Base-by-base conservation (phyloP, 2,888 invertebrate species). In the Acanthosepion lycidas region DNA sequence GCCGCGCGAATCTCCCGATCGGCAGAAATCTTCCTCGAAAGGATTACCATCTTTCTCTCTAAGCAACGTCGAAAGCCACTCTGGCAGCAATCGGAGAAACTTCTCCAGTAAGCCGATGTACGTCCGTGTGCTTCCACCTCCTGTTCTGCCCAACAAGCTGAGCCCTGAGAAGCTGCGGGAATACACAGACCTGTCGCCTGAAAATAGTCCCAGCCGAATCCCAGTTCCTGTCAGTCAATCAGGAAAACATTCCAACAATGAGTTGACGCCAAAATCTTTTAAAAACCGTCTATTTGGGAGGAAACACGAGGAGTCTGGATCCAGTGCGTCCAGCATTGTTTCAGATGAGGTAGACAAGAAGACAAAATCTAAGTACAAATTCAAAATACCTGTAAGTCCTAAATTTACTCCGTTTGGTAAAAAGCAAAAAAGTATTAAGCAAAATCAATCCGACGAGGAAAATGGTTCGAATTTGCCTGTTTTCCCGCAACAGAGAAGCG, bases 351-450 rank as follows among this genome's bases (percentile, higher is more conserved):
- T 53, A 3, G 51, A 93, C 26, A 93, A 93, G 26, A 93, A 26
- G 15, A 28, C 53, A 5, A 93, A 93, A 28, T 51, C 51, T 5
- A 93, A 93, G n/a, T 93, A 93, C 28, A 49, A 49, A 28, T 28
- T 93, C 4, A 93, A 51, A 51, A 53, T 53, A 18, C 93, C 53
- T 5, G 53, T 28, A 6, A 93, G 93, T 51, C 93, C 93, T 1
- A 93, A 93, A 53, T 93, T 93, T 33, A 53, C 93, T 12, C 93
- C 93, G 53, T 93, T 93, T 28, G 18, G 48, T 28, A 93, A 93
- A 0, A 93, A 51, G n/a, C 18, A 28, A 1, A 93, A 93, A 53
- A 51, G 51, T 15, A 18, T 53, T 3, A 92, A 51, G 49, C n/a
- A 92, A 26, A 51, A 28, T 20, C 26, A 93, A 53, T 93, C 93